Base-by-base conservation (phyloP, 2,113 vertebrate genomes). In the Cinclus mexicanus region DNA sequence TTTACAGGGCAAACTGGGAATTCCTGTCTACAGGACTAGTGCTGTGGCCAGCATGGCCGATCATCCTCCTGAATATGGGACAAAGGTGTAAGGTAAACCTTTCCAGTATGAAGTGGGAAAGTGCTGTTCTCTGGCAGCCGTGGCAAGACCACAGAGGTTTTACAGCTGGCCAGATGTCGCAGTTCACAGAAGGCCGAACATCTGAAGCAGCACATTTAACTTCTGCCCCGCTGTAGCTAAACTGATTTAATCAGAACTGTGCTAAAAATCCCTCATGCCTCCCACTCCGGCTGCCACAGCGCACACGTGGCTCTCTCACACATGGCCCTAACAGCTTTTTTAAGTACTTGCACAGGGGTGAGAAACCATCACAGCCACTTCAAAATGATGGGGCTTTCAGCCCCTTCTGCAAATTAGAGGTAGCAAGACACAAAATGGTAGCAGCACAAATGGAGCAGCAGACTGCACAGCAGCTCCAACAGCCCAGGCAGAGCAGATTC, bases 81-180 rank as follows among this genome's bases (percentile, higher is more conserved):
- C 29, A 64, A 76, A 90, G 60, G 57, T 72, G 57, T 83, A 75
- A 82, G 39, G 71, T 53, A 83, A 94, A 59, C 28, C 19, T 82
- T 71, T 57, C 60, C 82, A 47, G 72, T 9, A 21, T 29, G 74
- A 72, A 72, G 50, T 49, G 60, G 61, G 72, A 85, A 39, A 44
- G 10, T 1, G 64, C 75, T 3, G 4, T 37, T 78, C 60, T 85
- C 79, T 89, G 75, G 78, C 75, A 79, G 52, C 71, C 55, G 14
- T 9, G 60, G 68, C 42, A 83, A 95, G 81, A 93, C 91, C 65
- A 7, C 93, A 84, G 76, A 86, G 70, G 57, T 68, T 94, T 92
- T 76, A 70, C 83, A 95, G 84, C 90, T 93, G 94, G 29, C 85
- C 94, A 97, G 90, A 93, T 94, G 95, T 94, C 86, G 79, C 79